Conservation (phyloP, 2,888 invertebrate species). For the Drosophila putrida region DNA sequence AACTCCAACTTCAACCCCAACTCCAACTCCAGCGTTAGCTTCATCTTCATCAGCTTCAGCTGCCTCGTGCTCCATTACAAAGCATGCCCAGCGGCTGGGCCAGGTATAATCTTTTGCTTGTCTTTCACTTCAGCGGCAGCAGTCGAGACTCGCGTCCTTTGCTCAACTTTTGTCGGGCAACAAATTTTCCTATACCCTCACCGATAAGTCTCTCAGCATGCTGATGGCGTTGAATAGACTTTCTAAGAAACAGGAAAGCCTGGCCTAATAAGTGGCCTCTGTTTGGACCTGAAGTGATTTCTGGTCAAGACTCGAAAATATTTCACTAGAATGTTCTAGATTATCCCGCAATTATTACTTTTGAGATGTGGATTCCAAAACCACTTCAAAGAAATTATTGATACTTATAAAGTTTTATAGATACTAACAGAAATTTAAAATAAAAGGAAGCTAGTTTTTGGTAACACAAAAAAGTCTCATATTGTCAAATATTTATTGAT, state of each 20-base stretch:
- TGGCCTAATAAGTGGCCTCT: no score
- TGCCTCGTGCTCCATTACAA: slow-evolving; percentile 58
- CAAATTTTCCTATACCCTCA: slow-evolving; percentile 18
- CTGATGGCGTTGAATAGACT: neutral
- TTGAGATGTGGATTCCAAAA: no score
- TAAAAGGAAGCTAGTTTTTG: no score
- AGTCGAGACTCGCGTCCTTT: slow-evolving; percentile 13
- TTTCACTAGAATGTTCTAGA: no score
- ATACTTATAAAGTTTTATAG: no score
- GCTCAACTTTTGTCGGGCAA: slow-evolving; percentile 12
- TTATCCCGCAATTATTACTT: no score
- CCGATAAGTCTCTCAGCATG: neutral
- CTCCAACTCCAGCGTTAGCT: neutral
- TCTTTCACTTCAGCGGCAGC: slow-evolving; percentile 63
- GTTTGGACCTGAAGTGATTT: no score
- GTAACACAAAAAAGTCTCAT: no score
- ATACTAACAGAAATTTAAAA: no score
- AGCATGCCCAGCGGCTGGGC: slow-evolving; percentile 74
- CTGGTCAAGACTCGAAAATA: no score
- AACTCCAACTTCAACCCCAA: slow-evolving; percentile 5
- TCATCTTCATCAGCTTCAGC: slow-evolving; percentile 43
- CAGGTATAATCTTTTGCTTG: slow-evolving; percentile 78
- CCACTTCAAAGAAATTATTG: no score
- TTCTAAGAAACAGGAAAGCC: neutral
- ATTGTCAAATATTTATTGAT: no score